Evolutionary conservation across 2,797 vertebrate genomes (phyloP), one percentile per base, ranked within the genome.

Genomic region (Sitta carolinensis): DNA sequence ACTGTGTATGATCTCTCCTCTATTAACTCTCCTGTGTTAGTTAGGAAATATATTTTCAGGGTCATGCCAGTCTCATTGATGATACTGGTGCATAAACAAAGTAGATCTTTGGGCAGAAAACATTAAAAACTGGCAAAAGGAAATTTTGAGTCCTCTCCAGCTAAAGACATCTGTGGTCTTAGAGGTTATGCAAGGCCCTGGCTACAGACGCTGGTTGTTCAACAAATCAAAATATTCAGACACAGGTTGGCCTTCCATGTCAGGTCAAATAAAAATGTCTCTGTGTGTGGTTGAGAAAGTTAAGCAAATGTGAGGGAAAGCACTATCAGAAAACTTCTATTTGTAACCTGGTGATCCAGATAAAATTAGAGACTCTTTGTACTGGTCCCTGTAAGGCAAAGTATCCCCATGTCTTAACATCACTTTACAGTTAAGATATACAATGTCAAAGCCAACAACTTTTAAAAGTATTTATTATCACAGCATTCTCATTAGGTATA

Each of bases 261-360:
- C 78, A 93, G 55, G 94, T 87, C 89, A 92, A 90, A 93, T 90
- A 89, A 96, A 97, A 86, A 19, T 77, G 52, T 77, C 54, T 96
- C 84, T 96, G 75, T 93, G 79, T 95, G 91, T 89, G 83, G 78
- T 67, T 47, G 54, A 87, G 61, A 87, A 87, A 58, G 68, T 84
- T 68, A 38, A 80, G 63, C 40, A 89, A 77, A 84, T 54, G 26
- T 22, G 62, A 70, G 68, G 20, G 51, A 92, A 97, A 89, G 20
- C 67, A 80, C 64, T 52, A 42, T 73, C 69, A 80, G 42, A 79
- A 87, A 78, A 42, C 23, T 80, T 67, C 26, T 57, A 13, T 52
- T 68, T 74, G 61, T 63, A 81, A 43, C 50, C 23, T 82, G 23
- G 23, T 72, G 52, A 70, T 22, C 30, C 26, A 88, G 29, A 13